Evolutionary conservation across 2,797 vertebrate genomes (phyloP), one percentile per base, ranked within the genome.

Genomic region (Novumbra hubbsi): DNA sequence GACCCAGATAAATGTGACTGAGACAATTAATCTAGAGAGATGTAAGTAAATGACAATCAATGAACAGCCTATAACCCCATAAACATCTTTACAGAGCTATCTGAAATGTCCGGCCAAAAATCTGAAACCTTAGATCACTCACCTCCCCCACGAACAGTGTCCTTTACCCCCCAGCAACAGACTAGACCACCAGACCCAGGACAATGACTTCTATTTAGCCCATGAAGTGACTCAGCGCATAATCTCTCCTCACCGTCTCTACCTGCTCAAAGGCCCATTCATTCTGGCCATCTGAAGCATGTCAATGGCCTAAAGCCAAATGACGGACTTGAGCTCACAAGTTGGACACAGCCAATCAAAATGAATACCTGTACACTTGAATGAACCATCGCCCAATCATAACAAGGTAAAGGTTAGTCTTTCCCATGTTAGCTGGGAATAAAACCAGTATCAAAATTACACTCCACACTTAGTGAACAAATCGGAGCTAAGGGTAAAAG

Each of bases 41-140:
- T 98, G 98, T 99, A 93, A 95, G 96, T 84, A 45, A 71, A 50
- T 38, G 67, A 73, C 34, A 32, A 2, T 41, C 32, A 17, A 55
- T 50, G 66, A 50, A 70, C 67, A 68, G 52, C n/a, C 55, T 21
- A 21, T 0, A 48, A 32, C 52, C 67, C 21, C n/a, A 28, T 27
- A 49, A 70, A 30, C 16, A 8, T 48, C 24, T 41, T 71, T 64
- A 67, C 64, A 77, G 72, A 77, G 66, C 71, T 82, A 80, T 78
- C 11, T 78, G 72, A 77, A 72, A 79, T 65, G 84, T 80, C 84
- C 57, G 82, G 15, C 76, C 57, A 38, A 34, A 73, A 62, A 71
- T 73, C 55, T 38, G 90, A 81, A 88, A 88, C 41, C 70, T 16
- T 84, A 90, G 84, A 70, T n/a, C 32, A n/a, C 63, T 62, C 75